Percentiles rank a stretch among this genome's conserved stretches.
These are phyloP conservation scores for Hydrolagus affinis DNA, from an alignment of 2,113 vertebrate genomes.

Conservation along the genomic window DNA sequence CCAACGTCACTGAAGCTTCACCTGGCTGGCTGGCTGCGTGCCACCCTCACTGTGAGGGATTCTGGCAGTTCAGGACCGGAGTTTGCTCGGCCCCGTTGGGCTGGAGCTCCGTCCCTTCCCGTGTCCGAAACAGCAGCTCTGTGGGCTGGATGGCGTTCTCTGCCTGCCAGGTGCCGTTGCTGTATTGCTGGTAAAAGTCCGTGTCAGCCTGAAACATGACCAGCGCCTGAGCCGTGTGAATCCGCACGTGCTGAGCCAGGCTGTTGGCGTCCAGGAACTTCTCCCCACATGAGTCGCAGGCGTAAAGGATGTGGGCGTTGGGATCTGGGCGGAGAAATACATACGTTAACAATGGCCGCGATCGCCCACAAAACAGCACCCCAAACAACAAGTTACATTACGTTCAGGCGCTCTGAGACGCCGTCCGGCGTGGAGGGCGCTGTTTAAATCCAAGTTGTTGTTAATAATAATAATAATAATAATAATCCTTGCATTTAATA, in stretches of 20 bases:
- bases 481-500: too few species aligned
- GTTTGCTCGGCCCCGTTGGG: constrained; percentile 37
- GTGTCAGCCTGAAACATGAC: constrained; percentile 96
- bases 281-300: constrained; percentile 89
- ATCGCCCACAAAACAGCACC: too few species aligned
- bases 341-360: too few species aligned
- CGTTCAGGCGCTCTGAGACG: too few species aligned
- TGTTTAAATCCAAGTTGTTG: too few species aligned
- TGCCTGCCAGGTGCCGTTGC: constrained; percentile 64
- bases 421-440: too few species aligned
- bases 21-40: constrained; percentile 40
- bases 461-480: too few species aligned
- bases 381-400: too few species aligned
- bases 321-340: constrained; percentile 61
- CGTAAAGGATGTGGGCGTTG: constrained; percentile 90
- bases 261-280: constrained; percentile 88
- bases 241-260: constrained; percentile 87
- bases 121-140: constrained; percentile 70
- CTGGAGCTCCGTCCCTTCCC: constrained; percentile 44
- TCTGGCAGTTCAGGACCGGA: constrained; percentile 35
- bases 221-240: constrained; percentile 91
- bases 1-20: too few species aligned
- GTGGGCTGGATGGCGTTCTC: constrained; percentile 77
- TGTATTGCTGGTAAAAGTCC: constrained; percentile 90
- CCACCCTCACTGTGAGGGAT: constrained; percentile 39